These are phyloP conservation scores for Scolanthus callimorphus DNA, from an alignment of 92 coral and sea anemone genomes.

Conservation along the genomic window DNA sequence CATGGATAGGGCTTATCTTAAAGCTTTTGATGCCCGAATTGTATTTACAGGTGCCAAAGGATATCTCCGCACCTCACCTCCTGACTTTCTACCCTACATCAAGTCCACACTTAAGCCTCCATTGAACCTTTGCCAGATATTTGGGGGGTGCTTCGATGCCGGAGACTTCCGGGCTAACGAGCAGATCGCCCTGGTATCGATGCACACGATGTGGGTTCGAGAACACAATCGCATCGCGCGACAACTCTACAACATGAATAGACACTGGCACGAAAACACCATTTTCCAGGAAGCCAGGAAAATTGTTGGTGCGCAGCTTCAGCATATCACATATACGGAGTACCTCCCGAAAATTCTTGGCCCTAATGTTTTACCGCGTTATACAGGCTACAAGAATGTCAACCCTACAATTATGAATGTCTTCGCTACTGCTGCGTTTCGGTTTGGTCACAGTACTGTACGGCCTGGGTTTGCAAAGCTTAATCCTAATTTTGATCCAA, in stretches of 20 bases:
- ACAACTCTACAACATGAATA: slow-evolving; percentile 48
- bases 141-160: slow-evolving; percentile 94
- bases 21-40: background rate
- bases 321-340: slow-evolving; percentile 82
- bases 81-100: slow-evolving; percentile 71
- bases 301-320: slow-evolving; percentile 89
- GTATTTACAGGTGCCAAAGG: slow-evolving; percentile 52
- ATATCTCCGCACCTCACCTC: slow-evolving; percentile 43
- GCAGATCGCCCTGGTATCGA: slow-evolving; percentile 85
- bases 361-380: slow-evolving; percentile 43
- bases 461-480: slow-evolving; percentile 75
- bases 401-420: slow-evolving; percentile 80
- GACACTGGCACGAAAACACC: slow-evolving; percentile 72
- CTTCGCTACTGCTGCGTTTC: slow-evolving; percentile 92
- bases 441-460: slow-evolving; percentile 91
- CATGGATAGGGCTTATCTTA: no score
- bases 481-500: slow-evolving; percentile 79
- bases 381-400: slow-evolving; percentile 68
- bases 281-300: slow-evolving; percentile 87
- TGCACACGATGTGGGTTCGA: slow-evolving; percentile 94
- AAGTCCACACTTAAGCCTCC: slow-evolving; percentile 82
- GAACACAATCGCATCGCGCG: slow-evolving; percentile 91
- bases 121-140: slow-evolving; percentile 76
- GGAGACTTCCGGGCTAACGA: slow-evolving; percentile 98
- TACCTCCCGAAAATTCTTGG: slow-evolving; percentile 89